Evolutionary conservation across 2,113 vertebrate species (phyloP).

Genomic region (Chaenogobius annularis): DNA sequence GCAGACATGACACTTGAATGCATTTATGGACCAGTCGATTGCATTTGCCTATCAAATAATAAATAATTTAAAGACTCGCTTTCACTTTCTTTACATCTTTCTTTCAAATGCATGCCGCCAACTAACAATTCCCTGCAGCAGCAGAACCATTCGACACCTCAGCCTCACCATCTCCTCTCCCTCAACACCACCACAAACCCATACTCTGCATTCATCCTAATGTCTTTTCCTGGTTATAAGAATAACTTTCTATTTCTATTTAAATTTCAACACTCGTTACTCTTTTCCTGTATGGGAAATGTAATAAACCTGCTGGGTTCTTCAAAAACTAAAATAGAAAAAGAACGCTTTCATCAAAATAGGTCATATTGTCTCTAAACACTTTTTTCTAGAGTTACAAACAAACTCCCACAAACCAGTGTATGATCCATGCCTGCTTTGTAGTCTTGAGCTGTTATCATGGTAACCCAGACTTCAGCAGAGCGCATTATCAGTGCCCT

Average conservation of each 20-base stretch:
- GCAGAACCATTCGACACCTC: too few species aligned
- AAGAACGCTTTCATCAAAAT: constrained; percentile 23
- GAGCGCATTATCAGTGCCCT: constrained; percentile 51
- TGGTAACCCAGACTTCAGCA: constrained; percentile 47
- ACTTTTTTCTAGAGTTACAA: constrained; percentile 11
- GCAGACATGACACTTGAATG: constrained; percentile 7
- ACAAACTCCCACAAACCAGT: constrained; percentile 22
- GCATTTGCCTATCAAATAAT: too few species aligned
- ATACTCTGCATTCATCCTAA: background rate
- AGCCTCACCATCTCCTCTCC: too few species aligned
- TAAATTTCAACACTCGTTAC: background rate
- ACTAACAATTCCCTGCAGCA: too few species aligned
- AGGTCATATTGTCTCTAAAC: constrained; percentile 38
- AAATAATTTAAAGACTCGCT: too few species aligned
- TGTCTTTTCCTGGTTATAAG: background rate
- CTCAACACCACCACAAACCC: background rate
- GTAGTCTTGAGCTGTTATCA: constrained; percentile 54
- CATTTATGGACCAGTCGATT: background rate
- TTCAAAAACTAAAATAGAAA: constrained; percentile 2
- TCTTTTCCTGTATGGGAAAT: background rate
- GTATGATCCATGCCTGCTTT: constrained; percentile 41
- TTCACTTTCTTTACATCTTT: too few species aligned
- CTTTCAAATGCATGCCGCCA: too few species aligned
- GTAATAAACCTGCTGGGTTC: background rate
- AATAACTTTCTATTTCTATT: background rate